Base-by-base conservation (phyloP, 2,888 invertebrate genomes). In the Isoperla grammatica region DNA sequence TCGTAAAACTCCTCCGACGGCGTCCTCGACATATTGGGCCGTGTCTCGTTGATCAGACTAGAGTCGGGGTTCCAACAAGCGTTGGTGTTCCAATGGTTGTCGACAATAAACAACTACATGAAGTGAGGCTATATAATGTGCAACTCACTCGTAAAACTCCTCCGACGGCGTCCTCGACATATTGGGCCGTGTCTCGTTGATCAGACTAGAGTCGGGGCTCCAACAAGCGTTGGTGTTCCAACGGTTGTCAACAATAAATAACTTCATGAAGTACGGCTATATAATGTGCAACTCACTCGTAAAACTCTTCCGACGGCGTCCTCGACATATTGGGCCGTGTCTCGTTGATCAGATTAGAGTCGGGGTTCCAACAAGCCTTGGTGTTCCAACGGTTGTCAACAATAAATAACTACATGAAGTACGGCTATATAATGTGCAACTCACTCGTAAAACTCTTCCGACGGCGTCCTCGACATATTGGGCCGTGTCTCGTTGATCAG, bases 361-460 rank as follows among this genome's bases (percentile, higher is more conserved):
- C 67, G 2, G 88, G 86, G 55, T 86, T 83, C 90, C 92, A 93
- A 73, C 95, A 95, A 62, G 84, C 81, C 0, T 81, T 78, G 2
- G 92, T 88, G 72, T 94, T 95, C 95, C 92, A 84, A 6, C 84
- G 79, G 75, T 95, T 88, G 63, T n/a, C n/a, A n/a, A n/a, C n/a
- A n/a, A n/a, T n/a, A n/a, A n/a, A n/a, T n/a, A n/a, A n/a, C n/a
- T n/a, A n/a, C n/a, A n/a, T n/a, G n/a, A n/a, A n/a, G n/a, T n/a
- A n/a, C n/a, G n/a, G n/a, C n/a, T n/a, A n/a, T n/a, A n/a, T n/a
- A n/a, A n/a, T n/a, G n/a, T n/a, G n/a, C 29, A 69, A 75, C 82
- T 83, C 83, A 95, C 94, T 92, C 88, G 75, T 89, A 95, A 76
- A 93, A 95, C 75, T 95, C 92, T 77, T 94, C 93, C 19, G 93